Evolutionary conservation across 2,888 invertebrate species (phyloP), one percentile per base, ranked within the genome.

Genomic region (Aporophyla lueneburgensis): DNA sequence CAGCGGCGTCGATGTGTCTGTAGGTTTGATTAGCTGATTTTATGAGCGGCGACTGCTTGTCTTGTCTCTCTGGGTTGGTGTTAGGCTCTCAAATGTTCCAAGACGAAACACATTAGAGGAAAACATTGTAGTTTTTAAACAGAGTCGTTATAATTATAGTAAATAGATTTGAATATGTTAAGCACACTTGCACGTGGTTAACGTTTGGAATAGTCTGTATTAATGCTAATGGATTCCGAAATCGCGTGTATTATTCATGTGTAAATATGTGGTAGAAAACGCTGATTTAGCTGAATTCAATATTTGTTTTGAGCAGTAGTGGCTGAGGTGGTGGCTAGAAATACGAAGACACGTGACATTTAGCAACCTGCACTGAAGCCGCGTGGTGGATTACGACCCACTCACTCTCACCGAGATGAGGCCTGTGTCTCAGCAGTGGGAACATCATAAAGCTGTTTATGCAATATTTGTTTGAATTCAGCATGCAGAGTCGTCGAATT

Each of bases 1-100:
- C 94, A 89, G 89, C 93, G 95, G 96, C 96, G 96, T 94, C 96
- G 94, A 93, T 94, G 93, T 94, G 96, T 96, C 96, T 96, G 94
- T 95, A 90, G 93, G 93, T 93, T 93, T 94, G 95, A 95, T 96
- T 96, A 96, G 94, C 92, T 94, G 91, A 92, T 92, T 94, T 95
- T 93, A 93, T 91, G 92, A 93, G 90, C 89, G 92, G 93, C 93
- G 92, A 93, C 93, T 90, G 92, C 87, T 93, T 91, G 94, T 93
- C 93, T 94, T 87, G 85, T 74, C 61, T 73, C 75, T 79, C 81
- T 71, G 74, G 33, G 63, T 71, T 63, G 67, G 72, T 70, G 46
- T 63, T 77, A 70, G 68, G 72, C 40, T 86, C 67, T 81, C 56
- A 77, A 80, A 80, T 84, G 72, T 82, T 87, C 61, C 54, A 70